Evolutionary conservation across 2,888 invertebrate species (phyloP).

Genomic region (Gasteruption jaculator): DNA sequence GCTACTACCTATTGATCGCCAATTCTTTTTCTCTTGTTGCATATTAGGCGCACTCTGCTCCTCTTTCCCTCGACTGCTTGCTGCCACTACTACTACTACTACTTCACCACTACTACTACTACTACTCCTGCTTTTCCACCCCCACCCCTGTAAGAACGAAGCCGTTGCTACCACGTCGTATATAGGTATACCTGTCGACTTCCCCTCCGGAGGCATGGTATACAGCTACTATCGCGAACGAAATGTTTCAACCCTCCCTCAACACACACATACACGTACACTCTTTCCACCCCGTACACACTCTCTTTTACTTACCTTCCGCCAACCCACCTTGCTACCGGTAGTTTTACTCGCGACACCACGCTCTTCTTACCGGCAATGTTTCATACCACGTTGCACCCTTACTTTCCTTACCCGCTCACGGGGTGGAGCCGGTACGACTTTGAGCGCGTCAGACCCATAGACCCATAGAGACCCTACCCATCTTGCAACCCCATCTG

Average conservation of each 20-base stretch:
- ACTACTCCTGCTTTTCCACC: conserved; percentile 27
- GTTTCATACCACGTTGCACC: conserved; percentile 41
- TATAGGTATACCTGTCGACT: no score
- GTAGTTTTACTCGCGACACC: no score
- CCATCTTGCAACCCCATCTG: no score
- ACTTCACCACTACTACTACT: conserved; percentile 8
- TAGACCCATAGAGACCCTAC: no score
- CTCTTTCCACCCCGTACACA: conserved; percentile 38
- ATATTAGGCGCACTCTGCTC: conserved; percentile 50
- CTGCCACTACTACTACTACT: no score
- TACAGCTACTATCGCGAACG: no score
- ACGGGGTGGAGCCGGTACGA: conserved; percentile 30
- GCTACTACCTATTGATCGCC: conserved; percentile 53
- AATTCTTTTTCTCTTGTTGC: conserved; percentile 53
- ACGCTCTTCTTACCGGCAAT: conserved; percentile 43
- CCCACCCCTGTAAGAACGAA: no score
- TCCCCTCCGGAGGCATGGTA: no score
- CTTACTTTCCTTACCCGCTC: conserved; percentile 33
- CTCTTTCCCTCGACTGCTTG: conserved; percentile 25
- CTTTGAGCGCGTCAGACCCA: no score
- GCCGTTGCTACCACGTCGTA: no score
- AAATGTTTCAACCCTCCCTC: conserved; percentile 30
- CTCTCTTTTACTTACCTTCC: conserved; percentile 17
- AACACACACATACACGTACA: conserved; percentile 26
- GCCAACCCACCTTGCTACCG: conserved; percentile 21